Conservation (phyloP, 2,888 invertebrate genomes). For the Zaprionus obscuricornis region DNA sequence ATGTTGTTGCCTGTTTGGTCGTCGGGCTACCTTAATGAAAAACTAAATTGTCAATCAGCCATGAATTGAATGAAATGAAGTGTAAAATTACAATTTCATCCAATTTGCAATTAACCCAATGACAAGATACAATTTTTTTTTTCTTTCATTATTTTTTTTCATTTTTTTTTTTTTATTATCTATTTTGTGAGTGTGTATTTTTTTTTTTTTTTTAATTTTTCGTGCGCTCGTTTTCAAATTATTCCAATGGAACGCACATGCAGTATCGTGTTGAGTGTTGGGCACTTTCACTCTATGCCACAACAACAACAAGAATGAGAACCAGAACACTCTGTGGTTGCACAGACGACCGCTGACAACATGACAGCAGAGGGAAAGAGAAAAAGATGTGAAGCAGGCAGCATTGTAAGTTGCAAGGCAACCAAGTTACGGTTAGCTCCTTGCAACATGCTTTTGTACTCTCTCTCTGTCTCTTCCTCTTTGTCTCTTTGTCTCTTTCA, state of each 20-base stretch:
- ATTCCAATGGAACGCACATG: constrained; percentile 76
- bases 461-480: constrained; percentile 24
- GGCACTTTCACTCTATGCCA: constrained; percentile 53
- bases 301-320: constrained; percentile 22
- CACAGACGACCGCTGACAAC: constrained; percentile 47
- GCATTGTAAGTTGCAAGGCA: constrained; percentile 6
- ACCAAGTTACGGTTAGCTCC: constrained; percentile 39
- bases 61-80: constrained; percentile 81
- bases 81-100: constrained; percentile 83
- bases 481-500: no score
- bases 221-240: constrained; percentile 75
- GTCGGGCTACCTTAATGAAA: constrained; percentile 73
- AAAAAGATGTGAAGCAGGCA: background rate
- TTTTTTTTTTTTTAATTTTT: no score
- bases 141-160: constrained; percentile 15
- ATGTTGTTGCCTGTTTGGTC: no score
- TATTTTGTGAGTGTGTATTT: no score
- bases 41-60: constrained; percentile 82
- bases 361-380: constrained; percentile 18
- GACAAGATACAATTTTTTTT: constrained; percentile 66
- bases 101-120: constrained; percentile 82
- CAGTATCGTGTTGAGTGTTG: constrained; percentile 36
- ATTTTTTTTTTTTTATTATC: no score
- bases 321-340: constrained; percentile 52
- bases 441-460: no score